phyloP scores from a whole-genome alignment of 2,888 invertebrate species.

The Xestia ashworthii region DNA sequence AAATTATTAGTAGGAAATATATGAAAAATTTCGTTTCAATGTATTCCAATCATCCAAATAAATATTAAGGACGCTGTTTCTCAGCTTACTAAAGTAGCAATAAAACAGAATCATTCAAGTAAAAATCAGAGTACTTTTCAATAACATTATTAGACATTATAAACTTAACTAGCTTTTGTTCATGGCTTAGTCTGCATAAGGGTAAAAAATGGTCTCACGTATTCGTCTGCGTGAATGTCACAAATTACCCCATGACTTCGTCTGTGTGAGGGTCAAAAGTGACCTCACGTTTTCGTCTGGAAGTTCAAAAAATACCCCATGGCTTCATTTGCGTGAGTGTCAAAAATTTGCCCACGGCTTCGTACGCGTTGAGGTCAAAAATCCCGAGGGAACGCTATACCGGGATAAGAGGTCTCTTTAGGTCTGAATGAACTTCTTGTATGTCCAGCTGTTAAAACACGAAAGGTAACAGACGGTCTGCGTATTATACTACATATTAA shows the following conservation, averaged over 20 bases:
- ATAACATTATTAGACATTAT: background rate
- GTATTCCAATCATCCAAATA: background rate
- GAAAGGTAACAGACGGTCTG: background rate
- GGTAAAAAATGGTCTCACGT: too few species aligned
- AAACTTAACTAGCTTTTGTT: background rate
- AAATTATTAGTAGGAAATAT: background rate
- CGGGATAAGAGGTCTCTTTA: background rate
- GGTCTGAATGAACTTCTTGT: background rate
- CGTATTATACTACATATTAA: too few species aligned
- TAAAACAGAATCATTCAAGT: constrained; percentile 3
- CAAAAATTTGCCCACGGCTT: background rate
- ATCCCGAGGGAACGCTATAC: background rate
- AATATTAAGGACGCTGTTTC: background rate
- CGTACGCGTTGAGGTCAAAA: background rate
- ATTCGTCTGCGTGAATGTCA: background rate
- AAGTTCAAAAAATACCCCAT: background rate
- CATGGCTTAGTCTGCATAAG: background rate
- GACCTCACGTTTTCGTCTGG: background rate
- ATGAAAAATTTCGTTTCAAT: too few species aligned
- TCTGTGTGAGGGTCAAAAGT: background rate
- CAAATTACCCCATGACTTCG: background rate
- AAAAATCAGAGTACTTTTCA: background rate
- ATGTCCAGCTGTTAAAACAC: background rate
- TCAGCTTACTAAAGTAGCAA: background rate
- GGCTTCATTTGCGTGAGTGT: background rate